Base-by-base conservation (phyloP, 2,797 vertebrate species). In the Pangasius krempfi region DNA sequence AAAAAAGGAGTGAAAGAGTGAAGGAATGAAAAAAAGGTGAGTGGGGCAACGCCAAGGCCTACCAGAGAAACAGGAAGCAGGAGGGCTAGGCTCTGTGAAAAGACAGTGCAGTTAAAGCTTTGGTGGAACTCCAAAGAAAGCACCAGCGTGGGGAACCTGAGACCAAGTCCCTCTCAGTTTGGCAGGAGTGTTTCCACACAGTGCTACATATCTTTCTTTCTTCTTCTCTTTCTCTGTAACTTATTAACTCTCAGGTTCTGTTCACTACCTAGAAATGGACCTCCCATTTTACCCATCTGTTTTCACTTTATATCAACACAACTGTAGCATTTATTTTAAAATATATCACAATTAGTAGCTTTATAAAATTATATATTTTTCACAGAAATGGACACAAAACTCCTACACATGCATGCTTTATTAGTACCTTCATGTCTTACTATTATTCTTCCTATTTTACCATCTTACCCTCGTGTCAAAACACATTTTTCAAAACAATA, bases 41-140 rank as follows among this genome's bases (percentile, higher is more conserved):
- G 93, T 95, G 95, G 95, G 94, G 95, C 96, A 96, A 97, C 97
- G 95, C 96, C 92, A 94, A 88, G 94, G 92, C 93, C 92, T 92
- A 94, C 95, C 95, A 96, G 96, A 96, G 95, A 94, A 95, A 96
- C 95, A 93, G 94, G 95, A 98, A 95, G 94, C 95, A 94, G 93
- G 94, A 96, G 94, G 95, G 94, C 94, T 93, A 90, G 93, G 92
- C 94, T 94, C 94, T 93, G 92, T 97, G 95, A 96, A 95, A 95
- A 94, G 95, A 95, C 92, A 94, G 94, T 92, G 92, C 94, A 93
- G 95, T 95, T 95, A 96, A 96, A 95, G 92, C 94, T 75, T 96
- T 96, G 96, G 95, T 94, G 84, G 68, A 70, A 89, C 90, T 97
- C 97, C 96, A 97, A 97, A 93, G 94, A 97, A 96, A 98, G 96